Conservation (phyloP, 53 echinoderm and acorn worm species). For the Paelopatides confundens region DNA sequence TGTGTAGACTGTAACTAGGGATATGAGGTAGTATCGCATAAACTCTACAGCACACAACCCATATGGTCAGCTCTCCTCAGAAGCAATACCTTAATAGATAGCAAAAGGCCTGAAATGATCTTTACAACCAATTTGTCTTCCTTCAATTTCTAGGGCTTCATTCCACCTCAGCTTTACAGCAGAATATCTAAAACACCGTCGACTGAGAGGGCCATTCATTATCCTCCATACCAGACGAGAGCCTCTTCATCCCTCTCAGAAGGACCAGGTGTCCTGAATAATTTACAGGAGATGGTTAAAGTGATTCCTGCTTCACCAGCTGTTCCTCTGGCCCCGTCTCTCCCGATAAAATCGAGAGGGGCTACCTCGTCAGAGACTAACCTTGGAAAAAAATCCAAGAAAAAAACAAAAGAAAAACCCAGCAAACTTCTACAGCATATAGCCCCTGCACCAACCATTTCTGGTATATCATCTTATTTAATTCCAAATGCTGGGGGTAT, state of each 20-base stretch:
- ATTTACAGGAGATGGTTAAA: conserved; percentile 25
- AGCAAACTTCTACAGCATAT: neutral
- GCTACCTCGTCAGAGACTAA: neutral
- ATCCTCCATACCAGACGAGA: conserved; percentile 45
- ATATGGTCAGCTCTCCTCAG: too few relatives aligned
- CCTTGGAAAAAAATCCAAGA: neutral
- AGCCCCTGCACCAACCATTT: conserved; percentile 53
- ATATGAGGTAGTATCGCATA: too few relatives aligned
- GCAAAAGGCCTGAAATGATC: too few relatives aligned
- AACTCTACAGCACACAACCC: too few relatives aligned
- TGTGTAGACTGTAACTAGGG: too few relatives aligned
- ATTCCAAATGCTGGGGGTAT: conserved; percentile 85
- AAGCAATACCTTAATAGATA: too few relatives aligned
- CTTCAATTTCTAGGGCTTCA: conserved; percentile 66
- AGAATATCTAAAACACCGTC: conserved; percentile 59
- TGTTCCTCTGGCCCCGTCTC: conserved; percentile 13
- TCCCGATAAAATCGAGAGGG: neutral
- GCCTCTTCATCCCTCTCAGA: conserved; percentile 45
- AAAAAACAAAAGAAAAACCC: neutral
- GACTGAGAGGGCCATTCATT: conserved; percentile 42
- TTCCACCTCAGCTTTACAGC: conserved; percentile 64
- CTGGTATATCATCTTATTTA: conserved; percentile 83
- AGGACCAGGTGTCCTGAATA: neutral
- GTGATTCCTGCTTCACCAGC: conserved; percentile 7
- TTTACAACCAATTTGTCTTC: too few relatives aligned